Percentiles rank a stretch among this genome's conserved stretches.
Conservation (phyloP, 2,797 vertebrate species). For the Threskiornis aethiopicus region DNA sequence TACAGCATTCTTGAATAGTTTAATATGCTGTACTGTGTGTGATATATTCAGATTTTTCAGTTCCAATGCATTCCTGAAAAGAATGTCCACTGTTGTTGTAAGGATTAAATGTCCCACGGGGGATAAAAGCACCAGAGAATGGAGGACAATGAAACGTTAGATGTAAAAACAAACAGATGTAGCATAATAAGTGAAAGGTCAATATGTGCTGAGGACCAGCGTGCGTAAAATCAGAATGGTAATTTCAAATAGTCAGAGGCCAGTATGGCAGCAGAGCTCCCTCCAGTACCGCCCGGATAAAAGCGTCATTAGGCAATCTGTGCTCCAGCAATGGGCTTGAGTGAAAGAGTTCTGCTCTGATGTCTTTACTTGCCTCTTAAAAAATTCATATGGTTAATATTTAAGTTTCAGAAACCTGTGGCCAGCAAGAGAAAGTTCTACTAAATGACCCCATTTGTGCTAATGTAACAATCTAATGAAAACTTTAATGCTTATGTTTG, state of each 20-base stretch:
- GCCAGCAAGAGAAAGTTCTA: constrained; percentile 44
- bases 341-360: constrained; percentile 17
- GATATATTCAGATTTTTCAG: constrained; percentile 9
- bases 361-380: constrained; percentile 47
- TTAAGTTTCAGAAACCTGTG: constrained; percentile 67
- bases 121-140: neutral
- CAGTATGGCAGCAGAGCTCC: neutral
- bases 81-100: constrained; percentile 21
- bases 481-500: constrained; percentile 63
- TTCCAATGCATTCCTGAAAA: neutral
- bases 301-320: neutral
- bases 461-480: constrained; percentile 63
- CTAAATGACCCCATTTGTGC: constrained; percentile 60
- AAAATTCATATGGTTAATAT: constrained; percentile 74
- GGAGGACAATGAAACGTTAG: constrained; percentile 17
- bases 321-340: neutral
- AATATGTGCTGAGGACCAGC: constrained; percentile 8
- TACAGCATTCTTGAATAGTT: neutral
- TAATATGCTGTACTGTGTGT: neutral
- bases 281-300: neutral
- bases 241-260: neutral
- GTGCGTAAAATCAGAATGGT: neutral
- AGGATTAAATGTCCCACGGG: neutral
- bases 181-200: constrained; percentile 3
- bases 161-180: constrained; percentile 34